These are phyloP conservation scores for Troilus luridus DNA, from an alignment of 2,888 invertebrate genomes.

Conservation along the genomic window DNA sequence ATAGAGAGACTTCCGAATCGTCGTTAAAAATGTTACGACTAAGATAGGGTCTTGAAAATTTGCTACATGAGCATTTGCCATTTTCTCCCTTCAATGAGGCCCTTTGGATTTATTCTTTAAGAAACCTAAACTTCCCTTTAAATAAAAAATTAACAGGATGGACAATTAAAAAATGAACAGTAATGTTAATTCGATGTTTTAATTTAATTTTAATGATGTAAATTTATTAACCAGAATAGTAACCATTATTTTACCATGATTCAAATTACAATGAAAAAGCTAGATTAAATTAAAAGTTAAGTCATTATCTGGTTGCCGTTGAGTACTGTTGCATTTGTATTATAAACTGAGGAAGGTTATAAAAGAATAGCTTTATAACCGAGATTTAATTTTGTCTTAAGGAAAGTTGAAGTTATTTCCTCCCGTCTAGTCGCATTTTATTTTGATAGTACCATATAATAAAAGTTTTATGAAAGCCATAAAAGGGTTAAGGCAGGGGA, in stretches of 20 bases:
- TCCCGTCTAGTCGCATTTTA: background rate
- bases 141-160: background rate
- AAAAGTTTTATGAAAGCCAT: constrained; percentile 26
- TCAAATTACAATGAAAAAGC: background rate
- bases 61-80: background rate
- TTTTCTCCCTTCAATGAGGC: constrained; percentile 28
- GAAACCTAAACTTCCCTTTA: background rate
- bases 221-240: background rate
- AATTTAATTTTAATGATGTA: background rate
- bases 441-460: constrained; percentile 33
- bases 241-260: background rate
- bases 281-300: background rate
- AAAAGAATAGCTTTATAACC: constrained; percentile 30
- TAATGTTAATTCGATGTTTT: background rate
- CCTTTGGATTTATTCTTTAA: background rate
- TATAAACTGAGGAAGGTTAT: background rate
- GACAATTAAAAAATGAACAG: background rate
- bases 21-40: too few species aligned
- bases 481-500: constrained; percentile 10
- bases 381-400: constrained; percentile 16
- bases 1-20: too few species aligned
- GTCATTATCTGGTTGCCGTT: background rate
- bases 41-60: too few species aligned
- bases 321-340: background rate
- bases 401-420: constrained; percentile 13